A percentile compares a stretch with the other conserved stretches of the same genome.
These are phyloP conservation scores for Micoletzkya japonica DNA, from an alignment of 2,888 invertebrate genomes.

Conservation along the genomic window DNA sequence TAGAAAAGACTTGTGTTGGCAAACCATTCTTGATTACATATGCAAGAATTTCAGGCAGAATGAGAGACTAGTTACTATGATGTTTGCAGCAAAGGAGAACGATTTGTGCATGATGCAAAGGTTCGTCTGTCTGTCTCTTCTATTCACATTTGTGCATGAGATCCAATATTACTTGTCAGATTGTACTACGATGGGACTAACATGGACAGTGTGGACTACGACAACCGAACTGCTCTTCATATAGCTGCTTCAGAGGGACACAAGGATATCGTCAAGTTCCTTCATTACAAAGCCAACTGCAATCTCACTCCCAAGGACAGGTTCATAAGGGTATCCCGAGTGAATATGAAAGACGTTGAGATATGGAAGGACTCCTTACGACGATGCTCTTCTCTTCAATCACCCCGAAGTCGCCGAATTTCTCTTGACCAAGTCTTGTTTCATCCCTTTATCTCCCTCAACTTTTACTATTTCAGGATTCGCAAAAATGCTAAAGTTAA, in stretches of 20 bases:
- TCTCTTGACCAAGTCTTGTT: slow-evolving; percentile 13
- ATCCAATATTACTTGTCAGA: slow-evolving; percentile 23
- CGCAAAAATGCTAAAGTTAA: no score
- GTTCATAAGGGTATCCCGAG: slow-evolving; percentile 19
- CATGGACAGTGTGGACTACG: slow-evolving; percentile 54
- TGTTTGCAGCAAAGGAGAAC: no score
- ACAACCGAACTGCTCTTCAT: slow-evolving; percentile 45
- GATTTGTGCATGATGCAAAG: no score
- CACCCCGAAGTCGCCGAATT: slow-evolving; percentile 26
- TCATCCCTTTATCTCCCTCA: no score
- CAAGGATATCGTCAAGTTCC: slow-evolving; percentile 49
- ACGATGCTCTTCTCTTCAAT: slow-evolving; percentile 31
- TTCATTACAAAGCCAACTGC: slow-evolving; percentile 50
- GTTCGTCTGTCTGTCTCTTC: no score
- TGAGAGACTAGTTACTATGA: no score
- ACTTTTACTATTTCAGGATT: no score
- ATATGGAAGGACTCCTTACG: slow-evolving; percentile 33
- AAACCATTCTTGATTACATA: no score
- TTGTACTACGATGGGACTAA: slow-evolving; percentile 56
- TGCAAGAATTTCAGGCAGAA: no score
- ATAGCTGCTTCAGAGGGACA: slow-evolving; percentile 57
- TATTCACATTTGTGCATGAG: no score
- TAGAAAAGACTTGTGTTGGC: no score
- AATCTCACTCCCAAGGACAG: slow-evolving; percentile 49
- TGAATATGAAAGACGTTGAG: slow-evolving; percentile 18